These are phyloP conservation scores for Drosophila tani DNA, from an alignment of 1,140 invertebrate genomes.

Conservation along the genomic window DNA sequence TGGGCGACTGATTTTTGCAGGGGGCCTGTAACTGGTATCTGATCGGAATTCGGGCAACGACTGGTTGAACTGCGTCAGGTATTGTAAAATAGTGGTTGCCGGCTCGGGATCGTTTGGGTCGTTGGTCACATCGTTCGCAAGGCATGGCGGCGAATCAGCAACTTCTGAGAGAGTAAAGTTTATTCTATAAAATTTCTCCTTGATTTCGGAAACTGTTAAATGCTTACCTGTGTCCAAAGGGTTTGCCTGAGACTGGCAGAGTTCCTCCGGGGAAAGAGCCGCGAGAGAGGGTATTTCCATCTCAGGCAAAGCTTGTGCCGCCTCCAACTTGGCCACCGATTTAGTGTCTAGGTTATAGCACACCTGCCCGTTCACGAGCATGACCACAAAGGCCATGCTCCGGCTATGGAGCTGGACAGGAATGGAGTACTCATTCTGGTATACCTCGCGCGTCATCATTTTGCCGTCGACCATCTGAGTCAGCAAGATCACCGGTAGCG, in stretches of 20 bases:
- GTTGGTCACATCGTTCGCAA: background rate
- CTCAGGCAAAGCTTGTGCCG: background rate
- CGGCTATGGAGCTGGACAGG: constrained; percentile 35
- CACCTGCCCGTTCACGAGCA: constrained; percentile 59
- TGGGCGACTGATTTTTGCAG: constrained; percentile 38
- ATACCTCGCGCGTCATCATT: constrained; percentile 78
- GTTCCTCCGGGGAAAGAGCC: too few species aligned
- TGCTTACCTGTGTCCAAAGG: background rate
- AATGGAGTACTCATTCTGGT: constrained; percentile 67
- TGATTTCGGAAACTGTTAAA: too few species aligned
- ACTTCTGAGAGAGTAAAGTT: constrained; percentile 20
- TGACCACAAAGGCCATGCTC: constrained; percentile 72
- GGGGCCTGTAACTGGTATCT: background rate
- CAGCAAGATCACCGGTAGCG: constrained; percentile 63
- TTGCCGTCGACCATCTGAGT: constrained; percentile 77
- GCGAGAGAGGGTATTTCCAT: background rate
- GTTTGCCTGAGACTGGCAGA: too few species aligned
- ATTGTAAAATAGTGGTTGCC: constrained; percentile 7
- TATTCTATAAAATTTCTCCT: background rate
- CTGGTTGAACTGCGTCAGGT: constrained; percentile 24
- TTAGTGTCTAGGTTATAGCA: constrained; percentile 60
- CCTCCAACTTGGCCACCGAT: background rate
- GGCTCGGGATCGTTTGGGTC: background rate
- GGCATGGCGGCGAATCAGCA: background rate
- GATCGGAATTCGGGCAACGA: too few species aligned